These are phyloP conservation scores for Trachelus iudaicus DNA, from an alignment of 2,888 invertebrate genomes.

Conservation along the genomic window DNA sequence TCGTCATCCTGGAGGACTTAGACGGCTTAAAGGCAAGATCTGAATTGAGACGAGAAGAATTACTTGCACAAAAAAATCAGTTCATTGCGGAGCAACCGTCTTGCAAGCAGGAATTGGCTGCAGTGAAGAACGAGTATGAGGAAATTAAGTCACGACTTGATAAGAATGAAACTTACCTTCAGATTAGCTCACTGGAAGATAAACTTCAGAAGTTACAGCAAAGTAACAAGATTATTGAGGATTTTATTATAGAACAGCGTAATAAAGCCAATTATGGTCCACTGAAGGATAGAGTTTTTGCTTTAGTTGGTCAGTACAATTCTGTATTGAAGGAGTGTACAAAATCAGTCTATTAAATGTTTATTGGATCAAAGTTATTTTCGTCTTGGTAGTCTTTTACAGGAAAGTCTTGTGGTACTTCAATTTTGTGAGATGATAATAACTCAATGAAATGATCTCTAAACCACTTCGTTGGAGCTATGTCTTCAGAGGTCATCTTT, in stretches of 20 bases:
- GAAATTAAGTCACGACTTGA: conserved; percentile 70
- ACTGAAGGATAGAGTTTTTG: conserved; percentile 71
- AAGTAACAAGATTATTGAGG: conserved; percentile 75
- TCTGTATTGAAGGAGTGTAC: conserved; percentile 64
- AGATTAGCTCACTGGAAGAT: conserved; percentile 77
- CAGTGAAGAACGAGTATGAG: conserved; percentile 68
- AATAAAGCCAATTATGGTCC: conserved; percentile 77
- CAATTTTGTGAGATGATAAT: conserved; percentile 57
- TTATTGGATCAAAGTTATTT: not conserved
- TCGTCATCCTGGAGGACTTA: conserved; percentile 72
- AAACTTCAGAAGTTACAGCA: conserved; percentile 76
- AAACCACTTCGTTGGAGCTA: conserved; percentile 57
- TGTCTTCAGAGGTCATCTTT: conserved; percentile 57
- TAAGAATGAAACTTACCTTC: conserved; percentile 78
- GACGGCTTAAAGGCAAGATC: conserved; percentile 71
- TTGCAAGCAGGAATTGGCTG: conserved; percentile 68
- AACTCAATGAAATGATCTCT: conserved; percentile 53
- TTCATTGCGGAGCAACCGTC: conserved; percentile 67
- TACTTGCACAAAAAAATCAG: conserved; percentile 68
- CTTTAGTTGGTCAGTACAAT: conserved; percentile 70
- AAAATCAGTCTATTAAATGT: conserved; percentile 40
- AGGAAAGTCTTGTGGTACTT: conserved; percentile 52
- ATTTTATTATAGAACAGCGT: conserved; percentile 76
- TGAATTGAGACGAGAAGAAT: conserved; percentile 69
- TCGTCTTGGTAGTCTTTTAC: conserved; percentile 57